phyloP scores from a whole-genome alignment of 92 coral and sea anemone genomes.

The Desmophyllum pertusum region DNA sequence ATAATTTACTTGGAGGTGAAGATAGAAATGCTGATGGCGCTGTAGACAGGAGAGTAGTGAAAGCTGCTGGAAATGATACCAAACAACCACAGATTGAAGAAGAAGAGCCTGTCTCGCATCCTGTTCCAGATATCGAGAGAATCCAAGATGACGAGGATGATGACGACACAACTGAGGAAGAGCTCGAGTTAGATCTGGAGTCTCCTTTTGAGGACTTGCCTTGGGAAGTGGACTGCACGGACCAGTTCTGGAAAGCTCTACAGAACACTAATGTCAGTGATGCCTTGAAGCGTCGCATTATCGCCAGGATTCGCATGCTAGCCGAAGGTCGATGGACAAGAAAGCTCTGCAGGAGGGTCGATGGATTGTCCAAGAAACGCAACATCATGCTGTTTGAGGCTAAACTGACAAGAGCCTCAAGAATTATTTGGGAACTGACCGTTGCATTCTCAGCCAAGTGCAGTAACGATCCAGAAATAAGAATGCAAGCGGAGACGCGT shows the following conservation, averaged over 20 bases:
- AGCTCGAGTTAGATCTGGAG: conserved; percentile 49
- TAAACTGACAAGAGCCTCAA: conserved; percentile 66
- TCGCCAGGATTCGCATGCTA: conserved; percentile 79
- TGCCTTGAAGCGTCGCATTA: conserved; percentile 60
- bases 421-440: conserved; percentile 92
- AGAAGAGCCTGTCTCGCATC: conserved; percentile 11
- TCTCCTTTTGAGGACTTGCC: conserved; percentile 87
- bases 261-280: conserved; percentile 64
- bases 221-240: conserved; percentile 98
- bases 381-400: conserved; percentile 85
- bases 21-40: neutral
- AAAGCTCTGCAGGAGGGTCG: conserved; percentile 74
- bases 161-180: conserved; percentile 33
- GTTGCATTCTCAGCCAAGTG: conserved; percentile 95
- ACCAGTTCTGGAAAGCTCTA: conserved; percentile 87
- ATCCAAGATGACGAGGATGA: conserved; percentile 31
- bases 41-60: conserved; percentile 2
- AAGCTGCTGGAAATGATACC: neutral
- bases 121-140: conserved; percentile 32
- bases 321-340: conserved; percentile 88
- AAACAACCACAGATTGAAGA: conserved; percentile 1
- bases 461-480: conserved; percentile 80
- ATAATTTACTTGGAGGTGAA: neutral
- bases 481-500: conserved; percentile 46
- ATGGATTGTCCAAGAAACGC: conserved; percentile 73